Evolutionary conservation across 2,888 invertebrate genomes (phyloP), one percentile per base, ranked within the genome.

Genomic region (Cetonia aurata): DNA sequence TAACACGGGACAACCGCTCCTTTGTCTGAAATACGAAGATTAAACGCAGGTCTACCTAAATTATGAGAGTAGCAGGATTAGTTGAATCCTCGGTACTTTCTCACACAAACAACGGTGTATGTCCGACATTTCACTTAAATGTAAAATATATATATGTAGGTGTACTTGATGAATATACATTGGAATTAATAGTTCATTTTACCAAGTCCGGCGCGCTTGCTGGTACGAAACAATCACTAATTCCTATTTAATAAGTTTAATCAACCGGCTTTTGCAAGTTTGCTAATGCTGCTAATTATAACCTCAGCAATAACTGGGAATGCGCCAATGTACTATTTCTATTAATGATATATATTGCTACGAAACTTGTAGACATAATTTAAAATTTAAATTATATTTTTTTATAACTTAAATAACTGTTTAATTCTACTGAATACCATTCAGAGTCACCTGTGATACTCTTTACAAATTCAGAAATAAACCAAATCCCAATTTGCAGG

Each of bases 31-130:
- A 71, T 71, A 65, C 71, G 67, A 62, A 68, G 73, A 75, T 74
- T 75, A 72, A 75, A 73, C 71, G 59, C 68, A 71, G 70, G 73
- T 70, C 72, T 72, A 66, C 69, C 70, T 73, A 73, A 74, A 74
- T 71, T 74, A 73, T 73, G 74, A 71, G 68, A 69, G 69, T 53
- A 60, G 53, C 60, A 25, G 69, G 69, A 69, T 69, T 69, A 69
- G 69, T 55, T 52, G 68, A 52, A 59, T 59, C 59, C 59, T 59
- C 19, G 48, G 68, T 41, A 69, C 68, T 67, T 67, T 67, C 67
- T 67, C 56, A 15, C 67, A 56, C 56, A 67, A 67, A 67, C 67
- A 67, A 67, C 56, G 67, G 62, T 62, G 33, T 33, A 15, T 48
- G 62, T 62, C 62, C 62, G 50, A 62, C 48, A 48, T 62, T 62